Conservation (phyloP, 1,140 invertebrate species). For the Ceratina japonica region DNA sequence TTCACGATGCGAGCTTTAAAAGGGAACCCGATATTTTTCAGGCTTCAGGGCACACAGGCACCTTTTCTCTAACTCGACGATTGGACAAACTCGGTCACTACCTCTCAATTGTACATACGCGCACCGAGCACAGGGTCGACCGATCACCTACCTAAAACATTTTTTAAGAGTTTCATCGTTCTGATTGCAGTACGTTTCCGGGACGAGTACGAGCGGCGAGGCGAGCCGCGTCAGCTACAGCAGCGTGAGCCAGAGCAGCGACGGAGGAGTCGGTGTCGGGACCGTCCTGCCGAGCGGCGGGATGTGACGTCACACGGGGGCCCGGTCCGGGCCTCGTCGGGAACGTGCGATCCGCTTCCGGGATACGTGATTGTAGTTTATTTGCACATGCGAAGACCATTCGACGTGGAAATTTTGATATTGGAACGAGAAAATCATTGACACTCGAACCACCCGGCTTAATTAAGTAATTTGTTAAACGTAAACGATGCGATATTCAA, state of each 20-base stretch:
- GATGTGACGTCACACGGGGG: slow-evolving; percentile 75
- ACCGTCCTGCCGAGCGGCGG: slow-evolving; percentile 62
- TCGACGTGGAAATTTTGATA: no score
- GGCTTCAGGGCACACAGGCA: not conserved
- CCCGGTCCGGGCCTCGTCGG: slow-evolving; percentile 72
- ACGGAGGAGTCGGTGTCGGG: slow-evolving; percentile 68
- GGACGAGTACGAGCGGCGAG: slow-evolving; percentile 68
- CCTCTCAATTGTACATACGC: slow-evolving; percentile 24
- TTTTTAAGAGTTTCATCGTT: slow-evolving; percentile 40
- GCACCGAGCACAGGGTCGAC: not conserved
- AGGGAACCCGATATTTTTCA: not conserved
- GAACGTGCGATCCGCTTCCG: slow-evolving; percentile 76
- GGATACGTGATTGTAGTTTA: slow-evolving; percentile 74
- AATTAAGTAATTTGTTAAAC: no score
- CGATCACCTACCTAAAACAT: not conserved
- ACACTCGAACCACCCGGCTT: no score
- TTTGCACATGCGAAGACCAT: not conserved
- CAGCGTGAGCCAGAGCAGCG: slow-evolving; percentile 75
- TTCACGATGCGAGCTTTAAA: not conserved
- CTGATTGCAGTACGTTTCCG: slow-evolving; percentile 73
- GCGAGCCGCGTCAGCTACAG: slow-evolving; percentile 75
- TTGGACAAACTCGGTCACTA: no score
- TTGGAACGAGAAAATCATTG: not conserved
- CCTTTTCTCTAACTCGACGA: slow-evolving; percentile 6
- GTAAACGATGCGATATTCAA: no score